These are phyloP conservation scores for Orthonevra nobilis DNA, from an alignment of 2,888 invertebrate species.

Conservation along the genomic window DNA sequence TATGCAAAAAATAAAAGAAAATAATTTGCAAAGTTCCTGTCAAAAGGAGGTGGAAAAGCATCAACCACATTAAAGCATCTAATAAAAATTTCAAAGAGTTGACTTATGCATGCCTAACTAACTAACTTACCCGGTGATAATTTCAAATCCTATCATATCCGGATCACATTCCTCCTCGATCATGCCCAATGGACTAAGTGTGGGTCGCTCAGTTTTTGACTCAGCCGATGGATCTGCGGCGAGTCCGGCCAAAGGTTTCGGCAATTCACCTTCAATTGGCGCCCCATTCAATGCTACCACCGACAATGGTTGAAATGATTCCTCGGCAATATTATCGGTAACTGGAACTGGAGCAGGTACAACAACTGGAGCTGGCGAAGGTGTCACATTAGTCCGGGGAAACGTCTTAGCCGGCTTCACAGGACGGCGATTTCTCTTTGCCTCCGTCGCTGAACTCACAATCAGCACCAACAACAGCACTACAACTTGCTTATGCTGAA, in stretches of 20 bases:
- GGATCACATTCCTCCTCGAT: conserved; percentile 90
- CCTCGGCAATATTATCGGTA: conserved; percentile 71
- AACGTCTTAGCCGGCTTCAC: conserved; percentile 79
- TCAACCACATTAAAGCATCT: no score
- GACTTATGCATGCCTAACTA: no score
- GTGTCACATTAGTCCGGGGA: conserved; percentile 78
- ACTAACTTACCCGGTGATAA: conserved; percentile 90
- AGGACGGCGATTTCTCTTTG: conserved; percentile 78
- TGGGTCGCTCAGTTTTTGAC: conserved; percentile 75
- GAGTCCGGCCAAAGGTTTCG: conserved; percentile 75
- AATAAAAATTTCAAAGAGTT: no score
- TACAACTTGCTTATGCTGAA: conserved; percentile 77
- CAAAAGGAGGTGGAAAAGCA: no score
- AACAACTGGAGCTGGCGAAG: conserved; percentile 73
- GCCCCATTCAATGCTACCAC: conserved; percentile 66
- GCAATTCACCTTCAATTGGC: conserved; percentile 75
- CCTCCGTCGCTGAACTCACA: conserved; percentile 77
- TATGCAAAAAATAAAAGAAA: no score
- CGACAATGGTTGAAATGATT: conserved; percentile 66
- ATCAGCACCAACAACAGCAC: conserved; percentile 77
- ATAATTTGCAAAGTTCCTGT: no score
- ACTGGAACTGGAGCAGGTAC: conserved; percentile 46
- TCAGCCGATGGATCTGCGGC: conserved; percentile 72
- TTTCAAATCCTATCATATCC: conserved; percentile 95
- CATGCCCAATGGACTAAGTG: conserved; percentile 71